A percentile compares a stretch with the other conserved stretches of the same genome.
Evolutionary conservation across 1,140 invertebrate genomes (phyloP).

Genomic region (Drosophila suzukii): DNA sequence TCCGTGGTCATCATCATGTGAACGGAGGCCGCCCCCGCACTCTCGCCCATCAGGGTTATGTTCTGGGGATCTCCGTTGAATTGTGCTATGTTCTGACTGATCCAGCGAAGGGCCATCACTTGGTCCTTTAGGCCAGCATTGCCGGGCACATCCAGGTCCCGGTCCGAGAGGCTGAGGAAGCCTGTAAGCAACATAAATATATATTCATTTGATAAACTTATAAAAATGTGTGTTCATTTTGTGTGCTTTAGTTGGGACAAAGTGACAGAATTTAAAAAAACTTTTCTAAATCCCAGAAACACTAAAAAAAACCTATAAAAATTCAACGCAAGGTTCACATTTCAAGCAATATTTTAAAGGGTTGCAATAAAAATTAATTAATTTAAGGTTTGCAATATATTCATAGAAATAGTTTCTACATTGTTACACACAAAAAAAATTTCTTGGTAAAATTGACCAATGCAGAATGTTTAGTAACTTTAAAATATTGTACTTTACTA

Average conservation of each 20-base stretch:
- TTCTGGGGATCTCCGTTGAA: constrained; percentile 82
- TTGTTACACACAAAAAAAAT: too few species aligned
- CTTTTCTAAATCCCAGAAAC: too few species aligned
- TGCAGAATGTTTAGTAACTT: too few species aligned
- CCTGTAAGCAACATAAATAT: constrained; percentile 22
- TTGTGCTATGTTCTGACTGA: constrained; percentile 70
- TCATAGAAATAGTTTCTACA: neutral
- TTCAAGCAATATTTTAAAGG: too few species aligned
- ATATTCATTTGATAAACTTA: too few species aligned
- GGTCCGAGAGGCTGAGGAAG: constrained; percentile 80
- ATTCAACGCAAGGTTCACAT: too few species aligned
- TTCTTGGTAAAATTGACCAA: too few species aligned
- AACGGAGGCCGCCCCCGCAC: constrained; percentile 75
- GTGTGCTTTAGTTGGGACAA: too few species aligned
- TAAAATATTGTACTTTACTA: too few species aligned
- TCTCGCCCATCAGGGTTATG: constrained; percentile 80
- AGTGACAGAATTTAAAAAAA: too few species aligned
- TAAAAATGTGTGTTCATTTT: too few species aligned
- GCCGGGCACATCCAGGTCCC: constrained; percentile 72
- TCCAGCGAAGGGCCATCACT: constrained; percentile 83
- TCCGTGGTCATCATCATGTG: constrained; percentile 66
- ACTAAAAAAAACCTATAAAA: too few species aligned
- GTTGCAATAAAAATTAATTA: neutral
- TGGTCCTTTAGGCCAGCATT: constrained; percentile 84
- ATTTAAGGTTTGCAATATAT: neutral